Base-by-base conservation (phyloP, 2,797 vertebrate genomes). In the Chaenodraco wilsoni region DNA sequence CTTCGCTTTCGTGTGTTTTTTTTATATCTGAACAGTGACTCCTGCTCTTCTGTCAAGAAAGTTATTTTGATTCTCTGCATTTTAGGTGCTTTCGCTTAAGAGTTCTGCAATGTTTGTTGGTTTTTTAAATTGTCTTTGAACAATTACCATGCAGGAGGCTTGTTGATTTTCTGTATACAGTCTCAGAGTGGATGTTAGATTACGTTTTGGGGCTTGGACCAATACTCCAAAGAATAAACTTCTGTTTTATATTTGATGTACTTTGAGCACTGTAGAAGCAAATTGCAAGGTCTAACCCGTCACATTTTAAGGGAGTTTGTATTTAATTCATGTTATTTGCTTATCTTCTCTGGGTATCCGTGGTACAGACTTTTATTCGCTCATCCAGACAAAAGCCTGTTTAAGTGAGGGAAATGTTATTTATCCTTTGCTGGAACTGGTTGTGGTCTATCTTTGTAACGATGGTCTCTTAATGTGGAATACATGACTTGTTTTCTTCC, bases 31-130 rank as follows among this genome's bases (percentile, higher is more conserved):
- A 81, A 71, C 12, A 15, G 67, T 78, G 82, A 81, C 77, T 61
- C 44, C 74, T 75, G 79, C 59, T 78, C 33, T 66, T 70, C 72
- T 83, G 62, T 88, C 77, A 75, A 75, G 33, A 75, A 68, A 56
- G 78, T 61, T 82, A 87, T 92, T 92, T 92, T 90, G 92, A 91
- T 84, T 86, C 66, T 83, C 73, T 70, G 81, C 88, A 84, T 91
- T 91, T 91, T 91, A 90, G 87, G 71, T 86, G 84, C 84, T 90
- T 87, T 87, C 86, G 83, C 79, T 73, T 51, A 83, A 77, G 60
- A 70, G 48, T 78, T 87, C 58, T 82, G 70, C 69, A 70, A 76
- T 82, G 62, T 79, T 87, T 87, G 67, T 64, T 71, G 69, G 46
- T 64, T 55, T 78, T 74, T 69, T 78, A 37, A 37, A 37, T 37